A percentile compares a stretch with the other conserved stretches of the same genome.
These are phyloP conservation scores for Drosophila parabipectinata DNA, from an alignment of 1,140 invertebrate species.

Conservation along the genomic window DNA sequence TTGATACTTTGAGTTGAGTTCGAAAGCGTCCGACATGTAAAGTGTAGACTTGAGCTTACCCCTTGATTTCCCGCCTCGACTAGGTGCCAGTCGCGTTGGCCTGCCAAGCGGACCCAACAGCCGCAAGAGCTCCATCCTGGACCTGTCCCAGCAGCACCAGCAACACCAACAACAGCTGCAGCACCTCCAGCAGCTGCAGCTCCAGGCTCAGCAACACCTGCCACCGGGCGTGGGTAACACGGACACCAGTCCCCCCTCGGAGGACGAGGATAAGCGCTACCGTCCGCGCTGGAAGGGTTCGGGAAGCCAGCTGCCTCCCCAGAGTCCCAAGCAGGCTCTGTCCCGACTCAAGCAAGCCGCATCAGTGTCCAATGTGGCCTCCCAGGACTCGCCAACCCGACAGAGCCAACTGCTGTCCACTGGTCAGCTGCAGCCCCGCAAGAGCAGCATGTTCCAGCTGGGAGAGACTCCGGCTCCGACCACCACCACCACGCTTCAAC, in stretches of 20 bases:
- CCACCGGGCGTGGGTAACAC: constrained; percentile 75
- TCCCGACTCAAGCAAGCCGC: constrained; percentile 77
- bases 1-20: constrained; percentile 69
- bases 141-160: constrained; percentile 72
- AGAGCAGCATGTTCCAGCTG: constrained; percentile 72
- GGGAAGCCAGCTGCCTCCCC: constrained; percentile 78
- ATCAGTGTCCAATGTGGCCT: constrained; percentile 73
- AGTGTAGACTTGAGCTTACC: not conserved
- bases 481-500: constrained; percentile 36
- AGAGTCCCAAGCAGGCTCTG: constrained; percentile 74
- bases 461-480: constrained; percentile 17
- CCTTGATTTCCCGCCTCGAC: not conserved
- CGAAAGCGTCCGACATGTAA: constrained; percentile 2
- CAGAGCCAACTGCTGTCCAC: constrained; percentile 52
- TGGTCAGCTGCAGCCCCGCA: constrained; percentile 44
- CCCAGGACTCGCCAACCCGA: constrained; percentile 48
- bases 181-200: constrained; percentile 59
- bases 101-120: constrained; percentile 77
- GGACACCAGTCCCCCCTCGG: constrained; percentile 84
- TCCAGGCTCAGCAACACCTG: constrained; percentile 51
- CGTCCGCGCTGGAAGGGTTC: constrained; percentile 82
- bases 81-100: constrained; percentile 75
- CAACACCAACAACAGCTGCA: constrained; percentile 64
- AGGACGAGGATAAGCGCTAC: constrained; percentile 77
- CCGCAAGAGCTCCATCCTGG: constrained; percentile 74